Evolutionary conservation across 1,140 invertebrate genomes (phyloP).

Genomic region (Sesamia nonagrioides): DNA sequence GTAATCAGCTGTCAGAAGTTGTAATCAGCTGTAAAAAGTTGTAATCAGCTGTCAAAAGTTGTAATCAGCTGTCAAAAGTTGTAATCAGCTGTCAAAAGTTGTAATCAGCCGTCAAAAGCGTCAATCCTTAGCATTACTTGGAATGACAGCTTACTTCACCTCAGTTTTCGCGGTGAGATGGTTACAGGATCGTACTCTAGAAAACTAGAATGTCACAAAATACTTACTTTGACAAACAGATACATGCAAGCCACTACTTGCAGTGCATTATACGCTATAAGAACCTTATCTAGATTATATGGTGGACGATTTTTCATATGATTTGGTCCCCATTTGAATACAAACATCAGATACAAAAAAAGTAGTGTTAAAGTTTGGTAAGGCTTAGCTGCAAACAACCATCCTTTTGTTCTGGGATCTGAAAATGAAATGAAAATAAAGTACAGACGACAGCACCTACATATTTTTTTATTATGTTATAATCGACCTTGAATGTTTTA

Average conservation of each 20-base stretch:
- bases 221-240: conserved; percentile 67
- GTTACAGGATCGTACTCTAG: conserved; percentile 17
- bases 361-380: conserved; percentile 62
- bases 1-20: too few relatives aligned
- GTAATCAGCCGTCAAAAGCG: too few relatives aligned
- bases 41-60: too few relatives aligned
- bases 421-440: conserved; percentile 52
- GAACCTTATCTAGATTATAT: conserved; percentile 83
- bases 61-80: too few relatives aligned
- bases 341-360: conserved; percentile 66
- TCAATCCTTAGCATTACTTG: too few relatives aligned
- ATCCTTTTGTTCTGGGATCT: conserved; percentile 75
- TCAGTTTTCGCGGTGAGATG: too few relatives aligned
- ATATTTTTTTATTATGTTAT: too few relatives aligned
- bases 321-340: conserved; percentile 78
- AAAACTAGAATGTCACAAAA: conserved; percentile 4
- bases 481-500: too few relatives aligned
- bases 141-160: too few relatives aligned
- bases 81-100: too few relatives aligned
- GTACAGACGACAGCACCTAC: too few relatives aligned
- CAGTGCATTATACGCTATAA: conserved; percentile 92
- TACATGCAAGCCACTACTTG: conserved; percentile 90
- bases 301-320: conserved; percentile 77
- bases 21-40: too few relatives aligned
- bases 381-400: conserved; percentile 68